A percentile compares a stretch with the other conserved stretches of the same genome.
Evolutionary conservation across 1,140 invertebrate species (phyloP).

Genomic region (Macrostomum lignano): DNA sequence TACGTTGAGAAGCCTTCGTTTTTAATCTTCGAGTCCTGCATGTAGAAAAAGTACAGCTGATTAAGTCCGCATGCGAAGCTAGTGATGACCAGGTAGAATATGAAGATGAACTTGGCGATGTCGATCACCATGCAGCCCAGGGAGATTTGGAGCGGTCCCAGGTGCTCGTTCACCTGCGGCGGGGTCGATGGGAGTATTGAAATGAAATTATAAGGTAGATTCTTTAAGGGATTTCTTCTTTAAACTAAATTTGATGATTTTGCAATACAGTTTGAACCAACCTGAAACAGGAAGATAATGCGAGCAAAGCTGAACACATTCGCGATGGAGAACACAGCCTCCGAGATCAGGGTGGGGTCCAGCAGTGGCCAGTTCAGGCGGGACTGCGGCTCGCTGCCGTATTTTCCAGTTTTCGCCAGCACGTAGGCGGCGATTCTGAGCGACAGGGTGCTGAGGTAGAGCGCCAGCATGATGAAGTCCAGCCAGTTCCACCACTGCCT

Average conservation of each 20-base stretch:
- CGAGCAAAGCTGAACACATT: slow-evolving; percentile 26
- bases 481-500: slow-evolving; percentile 84
- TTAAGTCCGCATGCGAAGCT: slow-evolving; percentile 31
- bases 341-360: slow-evolving; percentile 22
- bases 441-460: slow-evolving; percentile 30
- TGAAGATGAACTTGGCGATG: slow-evolving; percentile 32
- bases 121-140: slow-evolving; percentile 32
- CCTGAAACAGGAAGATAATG: slow-evolving; percentile 28
- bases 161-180: slow-evolving; percentile 26
- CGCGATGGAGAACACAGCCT: slow-evolving; percentile 24
- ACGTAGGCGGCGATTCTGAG: slow-evolving; percentile 18
- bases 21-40: slow-evolving; percentile 6
- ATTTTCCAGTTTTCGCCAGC: slow-evolving; percentile 7
- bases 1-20: slow-evolving; percentile 16
- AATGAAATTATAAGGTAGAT: background rate
- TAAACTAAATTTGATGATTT: background rate
- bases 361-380: slow-evolving; percentile 18
- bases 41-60: slow-evolving; percentile 29
- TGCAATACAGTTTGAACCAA: background rate
- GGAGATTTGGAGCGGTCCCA: slow-evolving; percentile 31
- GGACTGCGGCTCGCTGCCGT: slow-evolving; percentile 13
- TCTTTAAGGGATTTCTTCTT: no score
- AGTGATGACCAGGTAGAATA: slow-evolving; percentile 30
- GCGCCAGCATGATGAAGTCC: slow-evolving; percentile 49
- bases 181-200: slow-evolving; percentile 6